These are phyloP conservation scores for Orius insidiosus DNA, from an alignment of 1,140 invertebrate genomes.

Conservation along the genomic window DNA sequence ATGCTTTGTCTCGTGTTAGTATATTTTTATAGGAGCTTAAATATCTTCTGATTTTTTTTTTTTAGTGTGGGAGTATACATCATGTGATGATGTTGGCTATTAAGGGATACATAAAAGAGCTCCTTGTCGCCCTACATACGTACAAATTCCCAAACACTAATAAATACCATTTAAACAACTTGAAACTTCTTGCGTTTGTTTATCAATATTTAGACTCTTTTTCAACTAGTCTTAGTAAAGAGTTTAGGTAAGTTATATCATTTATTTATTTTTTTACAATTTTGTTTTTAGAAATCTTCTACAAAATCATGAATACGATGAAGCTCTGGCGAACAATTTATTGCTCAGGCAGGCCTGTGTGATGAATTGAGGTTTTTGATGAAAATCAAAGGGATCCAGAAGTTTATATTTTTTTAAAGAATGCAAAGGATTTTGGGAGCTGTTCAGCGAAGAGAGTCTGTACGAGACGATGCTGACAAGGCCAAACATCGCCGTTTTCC, in stretches of 20 bases:
- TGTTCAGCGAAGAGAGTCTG: slow-evolving; percentile 17
- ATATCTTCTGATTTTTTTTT: slow-evolving; percentile 16
- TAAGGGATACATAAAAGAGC: slow-evolving; percentile 30
- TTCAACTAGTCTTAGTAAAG: too few relatives aligned
- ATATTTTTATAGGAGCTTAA: slow-evolving; percentile 9
- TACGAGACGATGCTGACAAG: slow-evolving; percentile 17
- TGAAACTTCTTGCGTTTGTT: slow-evolving; percentile 12
- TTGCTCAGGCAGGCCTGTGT: slow-evolving; percentile 42
- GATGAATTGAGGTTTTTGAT: slow-evolving; percentile 38
- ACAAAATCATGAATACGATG: slow-evolving; percentile 49
- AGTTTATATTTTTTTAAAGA: slow-evolving; percentile 28
- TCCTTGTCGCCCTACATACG: slow-evolving; percentile 33
- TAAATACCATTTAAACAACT: slow-evolving; percentile 42
- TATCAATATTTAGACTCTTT: slow-evolving; percentile 31
- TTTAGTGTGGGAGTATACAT: slow-evolving; percentile 30
- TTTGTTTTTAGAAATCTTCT: slow-evolving; percentile 42
- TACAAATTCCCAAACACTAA: slow-evolving; percentile 39
- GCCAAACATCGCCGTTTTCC: slow-evolving; percentile 16
- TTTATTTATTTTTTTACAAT: too few relatives aligned
- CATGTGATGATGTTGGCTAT: slow-evolving; percentile 45
- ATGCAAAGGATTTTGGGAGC: slow-evolving; percentile 20
- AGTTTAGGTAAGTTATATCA: too few relatives aligned
- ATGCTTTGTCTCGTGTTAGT: slow-evolving; percentile 41
- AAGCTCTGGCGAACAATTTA: slow-evolving; percentile 43
- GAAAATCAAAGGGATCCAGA: slow-evolving; percentile 34